Conservation (phyloP, 2,113 vertebrate species). For the Xiphorhynchus elegans region DNA sequence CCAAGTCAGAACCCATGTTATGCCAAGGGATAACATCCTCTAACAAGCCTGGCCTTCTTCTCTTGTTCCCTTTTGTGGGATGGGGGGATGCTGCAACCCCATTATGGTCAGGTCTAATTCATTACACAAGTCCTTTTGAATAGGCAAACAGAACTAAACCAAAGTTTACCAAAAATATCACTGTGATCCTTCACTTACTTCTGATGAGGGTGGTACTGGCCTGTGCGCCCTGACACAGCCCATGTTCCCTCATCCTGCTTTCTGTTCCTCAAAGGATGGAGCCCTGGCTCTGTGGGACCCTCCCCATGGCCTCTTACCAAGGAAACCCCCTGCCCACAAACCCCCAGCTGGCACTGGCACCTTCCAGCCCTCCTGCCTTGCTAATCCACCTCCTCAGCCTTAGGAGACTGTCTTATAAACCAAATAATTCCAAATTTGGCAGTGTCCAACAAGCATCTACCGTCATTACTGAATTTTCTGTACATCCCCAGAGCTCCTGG, state of each 20-base stretch:
- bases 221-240: background rate
- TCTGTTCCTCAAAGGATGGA: background rate
- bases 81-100: background rate
- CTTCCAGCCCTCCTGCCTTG: background rate
- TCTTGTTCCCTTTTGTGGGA: background rate
- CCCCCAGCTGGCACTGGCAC: background rate
- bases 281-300: background rate
- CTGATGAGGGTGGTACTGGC: fast-evolving
- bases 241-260: fast-evolving
- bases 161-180: background rate
- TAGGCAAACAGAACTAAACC: background rate
- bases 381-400: background rate
- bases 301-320: background rate
- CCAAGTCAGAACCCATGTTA: background rate
- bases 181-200: background rate
- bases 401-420: background rate
- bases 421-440: background rate
- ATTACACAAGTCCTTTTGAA: background rate
- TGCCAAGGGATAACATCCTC: background rate
- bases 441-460: background rate
- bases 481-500: background rate
- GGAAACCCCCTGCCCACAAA: background rate
- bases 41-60: background rate
- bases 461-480: background rate
- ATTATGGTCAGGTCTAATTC: background rate